Percentiles rank a stretch among this genome's conserved stretches.
Conservation (phyloP, 2,113 vertebrate genomes). For the Turdus rufiventris region DNA sequence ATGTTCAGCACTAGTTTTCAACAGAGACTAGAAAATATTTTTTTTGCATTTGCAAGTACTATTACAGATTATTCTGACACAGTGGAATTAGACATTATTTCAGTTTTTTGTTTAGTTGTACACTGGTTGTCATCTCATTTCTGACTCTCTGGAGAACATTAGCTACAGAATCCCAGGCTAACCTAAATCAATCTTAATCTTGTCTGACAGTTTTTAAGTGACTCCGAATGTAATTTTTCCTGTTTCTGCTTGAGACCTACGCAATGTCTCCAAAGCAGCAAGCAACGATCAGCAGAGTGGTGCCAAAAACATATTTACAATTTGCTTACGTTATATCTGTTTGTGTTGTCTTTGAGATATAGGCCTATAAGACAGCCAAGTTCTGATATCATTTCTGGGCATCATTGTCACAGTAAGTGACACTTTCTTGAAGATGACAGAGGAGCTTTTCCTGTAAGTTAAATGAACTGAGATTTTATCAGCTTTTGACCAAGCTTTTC, state of each 20-base stretch:
- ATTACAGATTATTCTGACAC: background rate
- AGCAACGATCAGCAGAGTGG: background rate
- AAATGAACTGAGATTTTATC: background rate
- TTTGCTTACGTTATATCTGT: background rate
- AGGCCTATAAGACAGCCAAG: background rate
- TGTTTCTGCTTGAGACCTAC: background rate
- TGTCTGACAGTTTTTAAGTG: background rate
- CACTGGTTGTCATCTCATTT: background rate
- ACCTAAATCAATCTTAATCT: background rate
- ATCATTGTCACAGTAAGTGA: background rate
- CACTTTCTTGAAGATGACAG: background rate
- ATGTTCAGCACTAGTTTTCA: background rate
- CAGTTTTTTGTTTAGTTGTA: background rate
- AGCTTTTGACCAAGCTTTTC: background rate
- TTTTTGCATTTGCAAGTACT: background rate
- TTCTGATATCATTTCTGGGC: background rate
- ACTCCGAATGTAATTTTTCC: background rate
- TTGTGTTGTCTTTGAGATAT: background rate
- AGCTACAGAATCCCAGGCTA: background rate
- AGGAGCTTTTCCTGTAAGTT: background rate
- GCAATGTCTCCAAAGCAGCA: background rate
- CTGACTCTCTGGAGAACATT: background rate
- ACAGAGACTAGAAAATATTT: background rate
- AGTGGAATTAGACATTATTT: background rate
- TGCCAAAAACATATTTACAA: background rate